phyloP scores from a whole-genome alignment of 1,140 invertebrate species.

The Doryteuthis pealeii region DNA sequence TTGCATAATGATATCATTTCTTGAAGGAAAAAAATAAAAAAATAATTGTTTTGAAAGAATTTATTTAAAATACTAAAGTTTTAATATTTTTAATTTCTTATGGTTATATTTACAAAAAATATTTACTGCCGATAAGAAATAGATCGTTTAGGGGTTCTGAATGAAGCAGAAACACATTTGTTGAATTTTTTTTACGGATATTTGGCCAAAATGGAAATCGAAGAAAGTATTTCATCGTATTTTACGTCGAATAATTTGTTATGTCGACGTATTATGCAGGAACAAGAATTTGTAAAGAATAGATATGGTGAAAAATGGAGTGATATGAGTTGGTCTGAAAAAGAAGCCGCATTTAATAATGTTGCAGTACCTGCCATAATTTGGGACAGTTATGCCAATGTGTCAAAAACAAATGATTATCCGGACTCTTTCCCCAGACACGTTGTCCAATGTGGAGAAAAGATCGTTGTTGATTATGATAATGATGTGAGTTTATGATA shows the following conservation, averaged over 20 bases:
- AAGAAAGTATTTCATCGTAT: neutral
- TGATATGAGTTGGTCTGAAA: neutral
- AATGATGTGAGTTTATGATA: constrained; percentile 39
- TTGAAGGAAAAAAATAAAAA: neutral
- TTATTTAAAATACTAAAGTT: too few relatives aligned
- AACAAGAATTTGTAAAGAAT: neutral
- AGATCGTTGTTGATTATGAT: constrained; percentile 65
- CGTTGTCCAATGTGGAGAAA: constrained; percentile 63
- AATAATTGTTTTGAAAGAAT: neutral
- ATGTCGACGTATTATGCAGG: neutral
- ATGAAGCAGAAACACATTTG: too few relatives aligned
- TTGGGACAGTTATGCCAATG: constrained; percentile 8
- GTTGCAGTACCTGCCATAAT: neutral
- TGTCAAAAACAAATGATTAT: constrained; percentile 32
- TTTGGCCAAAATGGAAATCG: neutral
- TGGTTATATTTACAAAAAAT: too few relatives aligned
- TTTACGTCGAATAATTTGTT: neutral
- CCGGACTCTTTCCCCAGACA: constrained; percentile 57
- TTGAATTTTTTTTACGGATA: too few relatives aligned
- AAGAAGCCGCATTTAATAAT: neutral
- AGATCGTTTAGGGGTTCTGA: too few relatives aligned
- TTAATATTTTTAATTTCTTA: too few relatives aligned
- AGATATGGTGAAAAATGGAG: neutral
- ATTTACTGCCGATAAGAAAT: too few relatives aligned
- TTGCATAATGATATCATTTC: too few relatives aligned